phyloP scores from a whole-genome alignment of 2,113 vertebrate genomes.

The Syrmaticus mikado region DNA sequence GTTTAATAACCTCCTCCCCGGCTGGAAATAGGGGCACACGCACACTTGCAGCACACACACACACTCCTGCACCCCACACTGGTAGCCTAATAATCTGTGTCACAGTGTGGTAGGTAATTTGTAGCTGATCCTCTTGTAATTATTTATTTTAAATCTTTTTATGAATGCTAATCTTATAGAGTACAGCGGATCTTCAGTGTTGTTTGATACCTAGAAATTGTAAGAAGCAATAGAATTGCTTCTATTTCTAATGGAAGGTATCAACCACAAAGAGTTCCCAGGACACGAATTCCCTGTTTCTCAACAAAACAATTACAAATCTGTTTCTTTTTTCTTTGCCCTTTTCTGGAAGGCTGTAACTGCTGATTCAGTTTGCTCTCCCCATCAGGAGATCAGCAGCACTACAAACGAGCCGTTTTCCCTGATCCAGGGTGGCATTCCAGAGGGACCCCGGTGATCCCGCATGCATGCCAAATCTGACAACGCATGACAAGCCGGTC shows the following conservation, averaged over 20 bases:
- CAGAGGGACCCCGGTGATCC: constrained; percentile 86
- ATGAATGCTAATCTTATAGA: constrained; percentile 84
- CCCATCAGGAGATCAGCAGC: constrained; percentile 70
- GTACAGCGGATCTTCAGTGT: constrained; percentile 73
- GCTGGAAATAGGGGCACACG: constrained; percentile 64
- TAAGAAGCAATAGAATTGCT: constrained; percentile 2
- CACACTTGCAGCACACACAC: neutral
- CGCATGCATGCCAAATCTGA: constrained; percentile 91
- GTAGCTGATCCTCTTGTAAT: constrained; percentile 91
- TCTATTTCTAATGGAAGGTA: constrained; percentile 13
- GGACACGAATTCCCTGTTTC: constrained; percentile 66
- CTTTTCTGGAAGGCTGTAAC: constrained; percentile 26
- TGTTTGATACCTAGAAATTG: constrained; percentile 61
- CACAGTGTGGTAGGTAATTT: constrained; percentile 89
- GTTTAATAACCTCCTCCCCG: constrained; percentile 83
- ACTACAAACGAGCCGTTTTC: constrained; percentile 77
- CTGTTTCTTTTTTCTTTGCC: neutral
- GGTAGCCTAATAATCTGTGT: constrained; percentile 87
- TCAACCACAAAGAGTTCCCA: neutral
- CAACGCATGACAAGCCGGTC: constrained; percentile 94
- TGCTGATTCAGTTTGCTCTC: constrained; percentile 60
- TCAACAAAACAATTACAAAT: constrained; percentile 13
- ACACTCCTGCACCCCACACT: constrained; percentile 20
- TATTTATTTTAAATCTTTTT: constrained; percentile 91
- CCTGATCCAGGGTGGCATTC: constrained; percentile 83